phyloP scores from a whole-genome alignment of 1,140 invertebrate genomes.

The Drosophila nigrodunni region DNA sequence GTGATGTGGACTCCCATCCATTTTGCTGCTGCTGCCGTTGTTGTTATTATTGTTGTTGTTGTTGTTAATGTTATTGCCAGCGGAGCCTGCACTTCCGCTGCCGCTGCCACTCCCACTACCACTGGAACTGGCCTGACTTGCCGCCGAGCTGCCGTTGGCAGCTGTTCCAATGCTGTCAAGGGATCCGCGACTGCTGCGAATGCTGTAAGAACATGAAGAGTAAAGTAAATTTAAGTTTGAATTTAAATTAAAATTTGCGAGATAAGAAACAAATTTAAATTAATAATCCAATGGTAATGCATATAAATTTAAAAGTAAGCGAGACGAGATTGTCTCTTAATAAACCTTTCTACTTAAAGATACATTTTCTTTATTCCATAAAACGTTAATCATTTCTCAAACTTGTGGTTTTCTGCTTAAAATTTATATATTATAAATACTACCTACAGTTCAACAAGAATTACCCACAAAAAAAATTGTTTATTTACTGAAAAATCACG shows the following conservation, averaged over 20 bases:
- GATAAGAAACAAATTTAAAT: neutral
- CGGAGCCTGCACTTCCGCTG: constrained; percentile 1
- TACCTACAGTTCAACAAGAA: too few relatives aligned
- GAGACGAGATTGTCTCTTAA: neutral
- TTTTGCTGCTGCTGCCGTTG: constrained; percentile 53
- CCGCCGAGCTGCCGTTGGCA: constrained; percentile 72
- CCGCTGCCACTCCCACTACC: constrained; percentile 47
- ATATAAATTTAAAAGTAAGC: neutral
- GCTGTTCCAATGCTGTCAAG: constrained; percentile 83
- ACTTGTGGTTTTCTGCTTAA: too few relatives aligned
- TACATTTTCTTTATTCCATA: too few relatives aligned
- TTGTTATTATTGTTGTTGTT: constrained; percentile 67
- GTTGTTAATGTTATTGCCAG: constrained; percentile 46
- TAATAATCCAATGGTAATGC: neutral
- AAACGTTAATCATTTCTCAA: too few relatives aligned
- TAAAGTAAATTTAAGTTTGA: neutral
- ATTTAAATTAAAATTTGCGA: neutral
- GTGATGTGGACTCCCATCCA: constrained; percentile 76
- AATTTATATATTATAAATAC: too few relatives aligned
- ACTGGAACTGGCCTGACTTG: constrained; percentile 80
- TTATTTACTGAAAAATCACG: too few relatives aligned
- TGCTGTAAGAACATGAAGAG: constrained; percentile 51
- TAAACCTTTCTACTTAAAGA: too few relatives aligned
- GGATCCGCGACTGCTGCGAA: constrained; percentile 83
- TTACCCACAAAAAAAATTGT: too few relatives aligned